Conservation (phyloP, 2,888 invertebrate species). For the Cosmorhoe ocellata region DNA sequence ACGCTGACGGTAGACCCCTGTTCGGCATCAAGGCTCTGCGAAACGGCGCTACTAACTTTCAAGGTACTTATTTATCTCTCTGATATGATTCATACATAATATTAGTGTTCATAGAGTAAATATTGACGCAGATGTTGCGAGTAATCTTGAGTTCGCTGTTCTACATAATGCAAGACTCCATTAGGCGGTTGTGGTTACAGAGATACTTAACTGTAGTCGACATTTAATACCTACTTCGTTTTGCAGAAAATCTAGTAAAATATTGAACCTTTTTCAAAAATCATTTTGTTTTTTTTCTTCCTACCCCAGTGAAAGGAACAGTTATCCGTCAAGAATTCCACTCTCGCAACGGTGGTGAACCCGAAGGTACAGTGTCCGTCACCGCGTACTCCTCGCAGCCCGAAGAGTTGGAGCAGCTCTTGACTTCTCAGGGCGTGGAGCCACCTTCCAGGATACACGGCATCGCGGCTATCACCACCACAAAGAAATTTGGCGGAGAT, state of each 20-base stretch:
- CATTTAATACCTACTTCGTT: too few species aligned
- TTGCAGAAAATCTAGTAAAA: too few species aligned
- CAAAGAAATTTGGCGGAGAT: conserved; percentile 71
- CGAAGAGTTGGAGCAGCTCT: conserved; percentile 73
- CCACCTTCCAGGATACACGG: conserved; percentile 69
- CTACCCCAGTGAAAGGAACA: conserved; percentile 85
- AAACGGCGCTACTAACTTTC: conserved; percentile 83
- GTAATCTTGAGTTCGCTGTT: conserved; percentile 20
- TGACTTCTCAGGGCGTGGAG: conserved; percentile 59
- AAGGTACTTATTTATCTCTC: conserved; percentile 73
- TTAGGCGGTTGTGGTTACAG: neutral
- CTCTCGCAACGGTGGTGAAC: conserved; percentile 86
- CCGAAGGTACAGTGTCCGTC: conserved; percentile 86
- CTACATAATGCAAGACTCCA: neutral
- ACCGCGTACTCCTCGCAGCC: conserved; percentile 87
- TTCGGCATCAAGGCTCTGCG: conserved; percentile 89
- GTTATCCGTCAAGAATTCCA: conserved; percentile 86
- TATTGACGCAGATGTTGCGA: conserved; percentile 38
- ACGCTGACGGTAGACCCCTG: conserved; percentile 89
- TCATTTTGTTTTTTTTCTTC: too few species aligned
- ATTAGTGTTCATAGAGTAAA: conserved; percentile 38
- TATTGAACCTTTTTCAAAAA: too few species aligned
- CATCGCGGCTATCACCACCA: conserved; percentile 74
- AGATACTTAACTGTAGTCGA: too few species aligned
- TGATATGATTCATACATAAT: conserved; percentile 32